A percentile compares a stretch with the other conserved stretches of the same genome.
These are phyloP conservation scores for Sternarchorhynchus goeldii DNA, from an alignment of 2,797 vertebrate species.

Conservation along the genomic window DNA sequence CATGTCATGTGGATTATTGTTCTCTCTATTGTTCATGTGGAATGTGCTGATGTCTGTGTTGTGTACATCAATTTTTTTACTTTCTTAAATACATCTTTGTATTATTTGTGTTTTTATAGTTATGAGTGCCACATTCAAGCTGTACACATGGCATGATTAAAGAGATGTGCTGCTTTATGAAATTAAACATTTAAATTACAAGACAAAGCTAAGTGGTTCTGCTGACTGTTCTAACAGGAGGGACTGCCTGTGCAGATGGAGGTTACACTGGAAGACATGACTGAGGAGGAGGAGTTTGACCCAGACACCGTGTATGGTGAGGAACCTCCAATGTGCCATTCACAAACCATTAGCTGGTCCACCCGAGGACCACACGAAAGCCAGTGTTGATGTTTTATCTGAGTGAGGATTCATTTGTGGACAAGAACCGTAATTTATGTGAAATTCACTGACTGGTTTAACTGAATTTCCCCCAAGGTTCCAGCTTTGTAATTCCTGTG, in stretches of 20 bases:
- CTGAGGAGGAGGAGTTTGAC: conserved; percentile 81
- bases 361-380: not conserved
- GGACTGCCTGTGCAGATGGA: conserved; percentile 71
- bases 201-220: not conserved
- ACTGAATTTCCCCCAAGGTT: conserved; percentile 72
- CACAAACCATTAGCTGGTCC: not conserved
- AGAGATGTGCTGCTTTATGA: too few species aligned
- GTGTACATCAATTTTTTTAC: too few species aligned
- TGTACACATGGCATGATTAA: too few species aligned
- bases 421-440: not conserved
- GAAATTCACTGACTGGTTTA: not conserved
- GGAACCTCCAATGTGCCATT: not conserved
- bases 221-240: conserved; percentile 58
- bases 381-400: not conserved
- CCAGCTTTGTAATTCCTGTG: conserved; percentile 91
- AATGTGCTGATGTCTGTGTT: too few species aligned
- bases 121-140: too few species aligned
- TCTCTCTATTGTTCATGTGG: too few species aligned
- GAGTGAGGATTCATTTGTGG: not conserved
- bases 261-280: conserved; percentile 73
- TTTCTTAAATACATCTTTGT: too few species aligned
- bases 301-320: conserved; percentile 85
- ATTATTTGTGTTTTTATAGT: too few species aligned
- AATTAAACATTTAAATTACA: too few species aligned
- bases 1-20: too few species aligned